Conservation (phyloP, 2,797 vertebrate species). For the Avahi laniger region DNA sequence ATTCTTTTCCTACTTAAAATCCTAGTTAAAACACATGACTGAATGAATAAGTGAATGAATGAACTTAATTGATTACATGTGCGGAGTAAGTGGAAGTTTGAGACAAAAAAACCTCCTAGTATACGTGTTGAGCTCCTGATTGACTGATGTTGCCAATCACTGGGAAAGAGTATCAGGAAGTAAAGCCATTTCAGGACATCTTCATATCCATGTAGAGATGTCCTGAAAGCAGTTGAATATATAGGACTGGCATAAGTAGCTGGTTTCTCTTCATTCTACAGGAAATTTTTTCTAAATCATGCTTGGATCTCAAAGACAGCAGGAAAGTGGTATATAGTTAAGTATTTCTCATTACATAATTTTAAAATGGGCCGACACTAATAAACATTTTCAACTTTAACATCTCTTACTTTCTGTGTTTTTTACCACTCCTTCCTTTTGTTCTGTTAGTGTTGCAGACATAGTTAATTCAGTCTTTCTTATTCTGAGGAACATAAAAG, state of each 20-base stretch:
- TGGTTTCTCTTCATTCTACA: background rate
- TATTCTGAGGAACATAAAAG: background rate
- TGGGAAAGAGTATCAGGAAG: background rate
- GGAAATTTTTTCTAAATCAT: background rate
- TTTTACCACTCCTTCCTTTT: background rate
- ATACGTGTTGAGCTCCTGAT: background rate
- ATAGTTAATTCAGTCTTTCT: background rate
- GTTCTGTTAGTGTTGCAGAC: background rate
- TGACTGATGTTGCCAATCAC: background rate
- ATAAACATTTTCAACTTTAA: background rate
- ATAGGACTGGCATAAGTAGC: background rate
- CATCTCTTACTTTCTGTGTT: background rate
- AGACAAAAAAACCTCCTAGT: background rate
- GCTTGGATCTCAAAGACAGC: background rate
- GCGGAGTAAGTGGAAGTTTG: background rate
- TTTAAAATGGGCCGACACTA: background rate
- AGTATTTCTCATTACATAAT: background rate
- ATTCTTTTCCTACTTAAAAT: background rate
- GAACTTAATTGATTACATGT: background rate
- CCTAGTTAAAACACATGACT: background rate
- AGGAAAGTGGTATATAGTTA: background rate
- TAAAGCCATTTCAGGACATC: background rate
- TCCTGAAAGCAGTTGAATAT: background rate
- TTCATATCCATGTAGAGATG: background rate
- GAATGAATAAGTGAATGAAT: background rate